Evolutionary conservation across 2,113 vertebrate species (phyloP), one percentile per base, ranked within the genome.

Genomic region (Xiphias gladius): DNA sequence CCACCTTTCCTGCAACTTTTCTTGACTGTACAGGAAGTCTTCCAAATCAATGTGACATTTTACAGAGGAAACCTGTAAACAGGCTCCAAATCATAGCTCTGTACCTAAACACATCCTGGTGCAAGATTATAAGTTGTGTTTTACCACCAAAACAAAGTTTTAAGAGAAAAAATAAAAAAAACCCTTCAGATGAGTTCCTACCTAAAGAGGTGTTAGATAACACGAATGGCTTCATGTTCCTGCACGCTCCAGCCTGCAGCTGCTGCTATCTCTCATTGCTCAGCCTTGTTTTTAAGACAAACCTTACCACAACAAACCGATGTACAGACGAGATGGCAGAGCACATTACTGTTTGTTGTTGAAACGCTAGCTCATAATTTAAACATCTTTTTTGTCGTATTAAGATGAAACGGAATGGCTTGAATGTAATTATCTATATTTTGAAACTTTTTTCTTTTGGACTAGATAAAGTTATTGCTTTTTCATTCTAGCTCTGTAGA

Each of bases 281-380:
- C 64, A 69, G 79, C 84, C 76, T 86, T 84, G 85, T 91, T 89
- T 86, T 88, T 80, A 82, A 66, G 74, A 65, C 35, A 2, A 17
- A 68, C 77, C 68, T 74, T 39, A 78, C 70, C 77, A 84, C 84
- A 84, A 76, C 81, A 83, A 55, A 54, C 66, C n/a, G 71, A 88
- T 65, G 50, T 1, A 10, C 69, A 64, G 79, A 83, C 64, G 13
- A 84, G 83, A 84, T 86, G 43, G 62, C 82, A 81, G 75, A 54
- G 22, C 55, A 57, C 76, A 2, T n/a, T 14, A 35, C 17, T 62
- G 58, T 63, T 64, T 79, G 69, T 54, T 80, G 32, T 81, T 70
- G 13, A 43, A 55, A 24, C 35, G 22, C 5, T 1, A 19, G 19
- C 39, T 71, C 61, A n/a, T 63, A 2, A 32, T 74, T 46, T 16